Conservation (phyloP, 23 tunicate genomes). For the Ascidia mentula region DNA sequence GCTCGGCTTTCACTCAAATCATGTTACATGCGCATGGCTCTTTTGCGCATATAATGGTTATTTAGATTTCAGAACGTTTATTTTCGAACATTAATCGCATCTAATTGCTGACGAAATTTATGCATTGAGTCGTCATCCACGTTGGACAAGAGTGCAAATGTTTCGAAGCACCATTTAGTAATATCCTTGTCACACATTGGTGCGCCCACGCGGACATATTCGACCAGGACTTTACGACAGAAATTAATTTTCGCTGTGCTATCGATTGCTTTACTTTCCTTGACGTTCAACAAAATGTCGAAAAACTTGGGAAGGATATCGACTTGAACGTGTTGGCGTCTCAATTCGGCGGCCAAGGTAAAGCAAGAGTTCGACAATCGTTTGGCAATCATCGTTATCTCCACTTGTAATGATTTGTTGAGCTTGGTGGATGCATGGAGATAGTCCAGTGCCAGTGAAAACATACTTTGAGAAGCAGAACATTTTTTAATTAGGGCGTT, state of each 20-base stretch:
- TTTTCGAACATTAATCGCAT: no score
- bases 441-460: neutral
- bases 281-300: neutral
- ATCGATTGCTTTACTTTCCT: neutral
- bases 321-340: neutral
- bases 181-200: neutral
- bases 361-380: neutral
- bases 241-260: neutral
- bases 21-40: no score
- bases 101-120: no score
- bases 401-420: neutral
- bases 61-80: no score
- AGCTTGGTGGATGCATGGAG: neutral
- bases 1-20: no score
- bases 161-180: no score
- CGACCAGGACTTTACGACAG: neutral
- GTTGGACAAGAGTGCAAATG: no score
- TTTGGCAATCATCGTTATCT: neutral
- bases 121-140: no score
- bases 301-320: neutral
- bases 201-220: neutral
- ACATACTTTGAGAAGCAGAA: neutral
- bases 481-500: neutral
- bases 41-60: no score
- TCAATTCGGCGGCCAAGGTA: neutral